These are phyloP conservation scores for Beris morrisii DNA, from an alignment of 2,888 invertebrate species.

Conservation along the genomic window DNA sequence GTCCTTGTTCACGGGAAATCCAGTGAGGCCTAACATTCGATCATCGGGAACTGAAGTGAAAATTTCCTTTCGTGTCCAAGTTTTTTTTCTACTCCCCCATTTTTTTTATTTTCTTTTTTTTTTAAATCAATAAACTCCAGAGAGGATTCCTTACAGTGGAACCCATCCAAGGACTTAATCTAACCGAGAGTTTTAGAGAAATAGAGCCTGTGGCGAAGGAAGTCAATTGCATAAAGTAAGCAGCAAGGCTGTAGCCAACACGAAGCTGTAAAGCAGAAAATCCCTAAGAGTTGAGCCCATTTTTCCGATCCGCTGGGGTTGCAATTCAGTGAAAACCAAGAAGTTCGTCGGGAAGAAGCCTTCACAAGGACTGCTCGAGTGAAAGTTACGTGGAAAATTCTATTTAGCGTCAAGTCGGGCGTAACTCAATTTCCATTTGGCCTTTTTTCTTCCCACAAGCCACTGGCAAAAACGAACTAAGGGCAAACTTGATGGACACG, in stretches of 20 bases:
- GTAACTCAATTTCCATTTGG: conserved; percentile 22
- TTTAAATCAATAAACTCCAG: conserved; percentile 29
- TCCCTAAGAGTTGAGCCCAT: no score
- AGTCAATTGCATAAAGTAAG: no score
- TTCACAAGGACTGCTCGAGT: not conserved
- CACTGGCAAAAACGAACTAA: no score
- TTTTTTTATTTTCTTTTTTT: conserved; percentile 16
- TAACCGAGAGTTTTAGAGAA: conserved; percentile 12
- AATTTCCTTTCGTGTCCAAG: conserved; percentile 23
- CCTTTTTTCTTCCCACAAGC: not conserved
- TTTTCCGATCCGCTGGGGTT: no score
- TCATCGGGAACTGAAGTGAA: conserved; percentile 27
- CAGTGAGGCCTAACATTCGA: conserved; percentile 25
- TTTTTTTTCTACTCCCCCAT: not conserved
- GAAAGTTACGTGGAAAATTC: conserved; percentile 27
- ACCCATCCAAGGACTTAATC: conserved; percentile 25
- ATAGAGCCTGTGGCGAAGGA: no score
- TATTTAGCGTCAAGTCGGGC: conserved; percentile 23
- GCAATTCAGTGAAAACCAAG: no score
- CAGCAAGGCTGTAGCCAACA: no score
- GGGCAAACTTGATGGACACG: no score
- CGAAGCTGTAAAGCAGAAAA: no score
- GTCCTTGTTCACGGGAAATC: conserved; percentile 1
- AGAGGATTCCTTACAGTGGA: conserved; percentile 23
- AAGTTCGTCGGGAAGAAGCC: no score